Conservation (phyloP, 2,113 vertebrate genomes). For the Grus americana region DNA sequence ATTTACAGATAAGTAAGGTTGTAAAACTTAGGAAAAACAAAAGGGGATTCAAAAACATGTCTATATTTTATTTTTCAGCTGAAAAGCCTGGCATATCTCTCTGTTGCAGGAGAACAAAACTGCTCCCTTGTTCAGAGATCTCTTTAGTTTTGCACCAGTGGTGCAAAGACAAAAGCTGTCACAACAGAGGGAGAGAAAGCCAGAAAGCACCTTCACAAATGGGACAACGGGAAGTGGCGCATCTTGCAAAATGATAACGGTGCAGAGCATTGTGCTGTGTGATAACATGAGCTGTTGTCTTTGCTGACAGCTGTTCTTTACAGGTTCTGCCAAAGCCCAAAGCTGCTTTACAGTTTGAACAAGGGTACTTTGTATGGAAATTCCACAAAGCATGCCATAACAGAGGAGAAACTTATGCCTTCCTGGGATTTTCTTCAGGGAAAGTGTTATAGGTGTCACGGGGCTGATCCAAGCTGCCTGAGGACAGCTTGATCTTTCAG, state of each 20-base stretch:
- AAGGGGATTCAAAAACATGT: slow-evolving; percentile 49
- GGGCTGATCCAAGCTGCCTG: neutral
- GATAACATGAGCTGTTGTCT: neutral
- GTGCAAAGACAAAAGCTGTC: slow-evolving; percentile 58
- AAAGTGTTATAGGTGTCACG: neutral
- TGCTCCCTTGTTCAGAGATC: slow-evolving; percentile 11
- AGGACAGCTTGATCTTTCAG: neutral
- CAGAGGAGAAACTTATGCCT: neutral
- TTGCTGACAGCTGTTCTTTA: slow-evolving; percentile 15
- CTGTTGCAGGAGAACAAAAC: slow-evolving; percentile 41
- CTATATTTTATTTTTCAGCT: slow-evolving; percentile 62
- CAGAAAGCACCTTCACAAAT: slow-evolving; percentile 32
- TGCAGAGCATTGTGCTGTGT: neutral
- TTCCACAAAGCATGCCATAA: neutral
- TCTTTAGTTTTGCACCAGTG: slow-evolving; percentile 37
- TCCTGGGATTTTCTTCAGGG: neutral
- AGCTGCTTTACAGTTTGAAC: neutral
- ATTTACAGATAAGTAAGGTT: slow-evolving; percentile 75
- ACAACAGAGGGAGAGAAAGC: neutral
- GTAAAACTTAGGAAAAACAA: slow-evolving; percentile 69
- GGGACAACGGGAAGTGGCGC: neutral
- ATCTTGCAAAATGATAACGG: neutral
- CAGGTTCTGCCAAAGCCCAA: slow-evolving; percentile 8
- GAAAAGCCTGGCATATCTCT: slow-evolving; percentile 53
- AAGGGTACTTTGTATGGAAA: neutral